phyloP scores from a whole-genome alignment of 2,113 vertebrate genomes.

The Myiopsitta monachus region DNA sequence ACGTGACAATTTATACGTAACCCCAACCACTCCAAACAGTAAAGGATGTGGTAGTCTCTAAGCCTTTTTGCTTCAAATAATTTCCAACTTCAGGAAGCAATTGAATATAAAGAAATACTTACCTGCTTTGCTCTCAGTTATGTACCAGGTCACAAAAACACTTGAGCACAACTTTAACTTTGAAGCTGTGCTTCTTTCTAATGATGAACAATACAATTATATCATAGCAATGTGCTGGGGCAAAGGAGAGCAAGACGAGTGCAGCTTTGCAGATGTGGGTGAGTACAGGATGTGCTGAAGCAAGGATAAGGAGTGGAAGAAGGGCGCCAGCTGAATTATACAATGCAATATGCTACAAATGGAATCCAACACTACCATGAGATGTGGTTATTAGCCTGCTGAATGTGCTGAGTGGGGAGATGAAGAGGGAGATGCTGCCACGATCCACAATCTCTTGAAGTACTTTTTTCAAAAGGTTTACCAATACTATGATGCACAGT shows the following conservation, averaged over 20 bases:
- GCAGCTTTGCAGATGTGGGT: neutral
- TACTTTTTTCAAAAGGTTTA: neutral
- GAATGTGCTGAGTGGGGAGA: neutral
- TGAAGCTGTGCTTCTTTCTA: neutral
- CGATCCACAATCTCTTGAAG: neutral
- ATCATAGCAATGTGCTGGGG: neutral
- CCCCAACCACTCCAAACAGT: neutral
- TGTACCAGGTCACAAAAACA: neutral
- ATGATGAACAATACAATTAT: neutral
- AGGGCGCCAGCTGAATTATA: neutral
- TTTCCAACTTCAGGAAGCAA: neutral
- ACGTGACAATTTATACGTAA: neutral
- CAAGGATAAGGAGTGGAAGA: neutral
- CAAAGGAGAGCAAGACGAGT: neutral
- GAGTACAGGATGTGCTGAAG: neutral
- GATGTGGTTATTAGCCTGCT: neutral
- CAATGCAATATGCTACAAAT: neutral
- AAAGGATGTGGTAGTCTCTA: neutral
- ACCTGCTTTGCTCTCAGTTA: neutral
- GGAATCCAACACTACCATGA: neutral
- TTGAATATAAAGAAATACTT: neutral
- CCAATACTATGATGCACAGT: neutral
- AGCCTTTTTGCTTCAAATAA: neutral
- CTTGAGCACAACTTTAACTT: neutral
- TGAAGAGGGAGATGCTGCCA: neutral